These are phyloP conservation scores for Pocillopora grandis DNA, from an alignment of 92 coral and sea anemone species.

Conservation along the genomic window DNA sequence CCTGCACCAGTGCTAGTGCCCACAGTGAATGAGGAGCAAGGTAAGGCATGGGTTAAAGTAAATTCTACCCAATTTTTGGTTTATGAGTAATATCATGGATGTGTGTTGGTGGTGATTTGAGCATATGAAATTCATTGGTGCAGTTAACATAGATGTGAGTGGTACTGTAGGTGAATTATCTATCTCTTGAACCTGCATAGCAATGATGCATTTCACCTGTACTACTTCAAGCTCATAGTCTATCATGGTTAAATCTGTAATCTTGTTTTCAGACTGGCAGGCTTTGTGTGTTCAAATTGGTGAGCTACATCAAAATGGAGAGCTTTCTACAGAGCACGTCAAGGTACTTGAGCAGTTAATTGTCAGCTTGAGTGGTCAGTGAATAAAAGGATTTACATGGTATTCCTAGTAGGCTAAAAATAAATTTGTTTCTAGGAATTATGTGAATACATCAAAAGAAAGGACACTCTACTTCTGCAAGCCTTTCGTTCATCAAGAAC, in stretches of 20 bases:
- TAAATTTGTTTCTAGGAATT: constrained; percentile 58
- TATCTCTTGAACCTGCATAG: too few relatives aligned
- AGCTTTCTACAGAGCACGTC: constrained; percentile 61
- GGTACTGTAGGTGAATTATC: too few relatives aligned
- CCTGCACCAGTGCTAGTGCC: constrained; percentile 46
- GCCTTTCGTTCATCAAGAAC: constrained; percentile 91
- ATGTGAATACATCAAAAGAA: constrained; percentile 73
- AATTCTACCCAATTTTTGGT: too few relatives aligned
- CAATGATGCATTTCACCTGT: not conserved
- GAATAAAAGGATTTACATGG: not conserved
- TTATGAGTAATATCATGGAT: too few relatives aligned
- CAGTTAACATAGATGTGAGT: too few relatives aligned
- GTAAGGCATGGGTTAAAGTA: not conserved
- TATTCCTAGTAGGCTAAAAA: not conserved
- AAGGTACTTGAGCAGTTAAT: constrained; percentile 46
- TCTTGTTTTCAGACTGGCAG: constrained; percentile 73
- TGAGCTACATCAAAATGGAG: constrained; percentile 70
- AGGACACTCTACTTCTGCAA: constrained; percentile 89
- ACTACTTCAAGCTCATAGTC: not conserved
- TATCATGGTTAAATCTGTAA: not conserved
- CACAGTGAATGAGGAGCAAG: constrained; percentile 40
- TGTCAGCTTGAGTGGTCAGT: not conserved
- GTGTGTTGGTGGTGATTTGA: too few relatives aligned
- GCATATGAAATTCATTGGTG: too few relatives aligned
- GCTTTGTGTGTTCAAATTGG: constrained; percentile 62